Percentiles rank a stretch among this genome's conserved stretches.
Conservation (phyloP, 1,140 invertebrate species). For the Pachypeltis micranthus region DNA sequence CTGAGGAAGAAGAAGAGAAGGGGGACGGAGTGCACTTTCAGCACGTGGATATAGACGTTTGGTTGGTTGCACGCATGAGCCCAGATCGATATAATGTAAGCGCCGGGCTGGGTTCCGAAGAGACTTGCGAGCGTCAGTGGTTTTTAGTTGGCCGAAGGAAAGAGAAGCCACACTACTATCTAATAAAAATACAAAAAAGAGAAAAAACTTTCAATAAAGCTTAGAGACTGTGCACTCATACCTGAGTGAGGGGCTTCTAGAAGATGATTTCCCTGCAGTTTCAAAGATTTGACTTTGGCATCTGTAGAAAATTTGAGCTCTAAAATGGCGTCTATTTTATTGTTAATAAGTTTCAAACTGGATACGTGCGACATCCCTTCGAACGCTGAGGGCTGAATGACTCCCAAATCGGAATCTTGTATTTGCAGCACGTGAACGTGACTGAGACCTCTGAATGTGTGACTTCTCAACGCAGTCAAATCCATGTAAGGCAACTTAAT, state of each 20-base stretch:
- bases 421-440: conserved; percentile 59
- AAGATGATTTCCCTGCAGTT: conserved; percentile 68
- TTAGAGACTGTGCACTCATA: too few relatives aligned
- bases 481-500: conserved; percentile 73
- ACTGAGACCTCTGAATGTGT: conserved; percentile 61
- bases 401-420: conserved; percentile 65
- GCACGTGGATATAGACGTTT: too few relatives aligned
- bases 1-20: too few relatives aligned
- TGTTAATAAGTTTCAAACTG: conserved; percentile 60
- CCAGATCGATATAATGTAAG: too few relatives aligned
- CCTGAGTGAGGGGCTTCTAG: conserved; percentile 53
- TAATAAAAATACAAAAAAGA: too few relatives aligned
- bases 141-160: too few relatives aligned
- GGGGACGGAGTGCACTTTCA: too few relatives aligned
- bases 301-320: conserved; percentile 52
- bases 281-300: conserved; percentile 52
- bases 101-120: too few relatives aligned
- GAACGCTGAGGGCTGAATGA: conserved; percentile 57
- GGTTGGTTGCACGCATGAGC: too few relatives aligned
- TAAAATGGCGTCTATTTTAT: conserved; percentile 69
- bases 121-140: too few relatives aligned
- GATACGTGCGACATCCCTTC: conserved; percentile 53
- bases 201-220: too few relatives aligned
- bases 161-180: too few relatives aligned
- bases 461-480: conserved; percentile 48